Evolutionary conservation across 2,113 vertebrate genomes (phyloP).

Genomic region (Balaenoptera acutorostrata): DNA sequence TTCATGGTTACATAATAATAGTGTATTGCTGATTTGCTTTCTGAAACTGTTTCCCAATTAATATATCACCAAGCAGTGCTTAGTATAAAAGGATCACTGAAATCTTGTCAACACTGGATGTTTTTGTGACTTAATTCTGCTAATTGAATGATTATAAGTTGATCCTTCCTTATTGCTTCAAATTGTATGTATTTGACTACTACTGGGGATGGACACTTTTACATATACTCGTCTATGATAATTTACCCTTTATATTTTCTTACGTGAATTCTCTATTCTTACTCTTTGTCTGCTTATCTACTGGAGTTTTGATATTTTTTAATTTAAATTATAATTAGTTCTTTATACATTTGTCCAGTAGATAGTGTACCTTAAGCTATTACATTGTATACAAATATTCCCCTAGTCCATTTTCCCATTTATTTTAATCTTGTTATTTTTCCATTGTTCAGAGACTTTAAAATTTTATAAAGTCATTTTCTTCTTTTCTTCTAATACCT

Average conservation of each 20-base stretch:
- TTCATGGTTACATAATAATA: not conserved
- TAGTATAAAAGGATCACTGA: not conserved
- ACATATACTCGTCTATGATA: not conserved
- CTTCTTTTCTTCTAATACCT: conserved; percentile 2
- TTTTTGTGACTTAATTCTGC: not conserved
- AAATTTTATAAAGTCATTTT: not conserved
- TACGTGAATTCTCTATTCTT: not conserved
- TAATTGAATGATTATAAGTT: not conserved
- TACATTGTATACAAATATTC: not conserved
- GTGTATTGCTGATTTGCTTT: not conserved
- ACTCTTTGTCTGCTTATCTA: not conserved
- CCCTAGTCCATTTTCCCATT: not conserved
- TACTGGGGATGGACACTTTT: not conserved
- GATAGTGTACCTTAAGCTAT: not conserved
- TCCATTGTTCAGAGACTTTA: not conserved
- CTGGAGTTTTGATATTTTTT: not conserved
- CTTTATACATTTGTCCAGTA: conserved; percentile 7
- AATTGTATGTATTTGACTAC: not conserved
- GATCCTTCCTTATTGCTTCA: not conserved
- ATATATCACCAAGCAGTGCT: not conserved
- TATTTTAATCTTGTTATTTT: conserved; percentile 3
- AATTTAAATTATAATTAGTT: conserved; percentile 24
- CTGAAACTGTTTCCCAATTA: not conserved
- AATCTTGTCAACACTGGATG: not conserved
- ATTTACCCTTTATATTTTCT: not conserved